phyloP scores from a whole-genome alignment of 2,888 invertebrate genomes.

The Heteromurus nitidus region DNA sequence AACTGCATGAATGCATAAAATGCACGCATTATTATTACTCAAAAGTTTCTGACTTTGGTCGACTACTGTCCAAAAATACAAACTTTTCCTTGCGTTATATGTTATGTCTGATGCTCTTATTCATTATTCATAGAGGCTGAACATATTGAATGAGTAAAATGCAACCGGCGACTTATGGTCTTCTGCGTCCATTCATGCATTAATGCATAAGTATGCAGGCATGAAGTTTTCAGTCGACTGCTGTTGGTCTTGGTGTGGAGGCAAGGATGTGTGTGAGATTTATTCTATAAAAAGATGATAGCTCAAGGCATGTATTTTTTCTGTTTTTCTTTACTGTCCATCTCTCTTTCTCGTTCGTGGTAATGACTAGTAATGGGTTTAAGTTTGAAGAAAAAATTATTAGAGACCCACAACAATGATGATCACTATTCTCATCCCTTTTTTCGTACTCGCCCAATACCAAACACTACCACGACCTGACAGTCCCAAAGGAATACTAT shows the following conservation, averaged over 20 bases:
- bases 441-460: conserved; percentile 2
- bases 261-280: conserved; percentile 20
- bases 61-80: conserved; percentile 31
- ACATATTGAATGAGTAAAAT: neutral
- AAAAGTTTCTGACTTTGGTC: conserved; percentile 23
- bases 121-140: conserved; percentile 48
- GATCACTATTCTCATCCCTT: conserved; percentile 30
- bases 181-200: conserved; percentile 5
- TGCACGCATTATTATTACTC: conserved; percentile 7
- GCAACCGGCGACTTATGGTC: neutral
- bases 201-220: conserved; percentile 6
- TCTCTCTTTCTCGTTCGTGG: conserved; percentile 20
- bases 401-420: conserved; percentile 41
- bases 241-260: no score
- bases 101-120: no score
- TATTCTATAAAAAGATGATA: conserved; percentile 27
- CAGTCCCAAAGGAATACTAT: conserved; percentile 16
- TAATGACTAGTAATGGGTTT: conserved; percentile 56
- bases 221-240: no score
- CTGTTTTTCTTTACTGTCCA: conserved; percentile 20
- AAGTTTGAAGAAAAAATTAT: conserved; percentile 58
- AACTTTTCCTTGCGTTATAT: no score
- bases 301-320: conserved; percentile 36
- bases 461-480: conserved; percentile 12
- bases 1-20: neutral